phyloP scores from a whole-genome alignment of 2,888 invertebrate species.

The Tipula unca region DNA sequence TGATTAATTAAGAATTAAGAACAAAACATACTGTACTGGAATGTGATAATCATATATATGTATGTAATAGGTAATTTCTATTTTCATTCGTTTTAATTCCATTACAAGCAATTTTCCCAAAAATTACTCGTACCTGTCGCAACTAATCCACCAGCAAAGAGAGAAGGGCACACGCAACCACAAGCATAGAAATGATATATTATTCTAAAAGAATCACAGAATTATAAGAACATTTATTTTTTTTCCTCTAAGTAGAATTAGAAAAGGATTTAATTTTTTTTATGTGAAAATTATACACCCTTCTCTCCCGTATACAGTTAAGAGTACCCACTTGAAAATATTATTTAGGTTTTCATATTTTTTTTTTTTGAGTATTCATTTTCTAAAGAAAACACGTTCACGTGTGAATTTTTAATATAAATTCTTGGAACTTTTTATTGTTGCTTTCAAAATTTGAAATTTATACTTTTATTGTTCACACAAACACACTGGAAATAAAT shows the following conservation, averaged over 20 bases:
- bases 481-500: not conserved
- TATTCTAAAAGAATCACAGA: not conserved
- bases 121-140: not conserved
- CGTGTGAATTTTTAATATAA: slow-evolving; percentile 14
- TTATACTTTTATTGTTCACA: not conserved
- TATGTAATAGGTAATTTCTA: not conserved
- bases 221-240: not conserved
- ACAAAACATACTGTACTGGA: not conserved
- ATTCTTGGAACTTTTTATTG: not conserved
- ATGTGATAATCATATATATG: too few relatives aligned
- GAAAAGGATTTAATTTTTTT: not conserved
- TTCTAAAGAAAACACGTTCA: not conserved
- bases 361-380: not conserved
- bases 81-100: not conserved
- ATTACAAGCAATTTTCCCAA: not conserved
- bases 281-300: not conserved
- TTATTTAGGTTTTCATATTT: not conserved
- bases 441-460: not conserved
- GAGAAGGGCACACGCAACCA: not conserved
- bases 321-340: not conserved
- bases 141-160: not conserved
- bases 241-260: not conserved
- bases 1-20: not conserved
- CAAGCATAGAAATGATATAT: not conserved
- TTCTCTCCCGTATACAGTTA: not conserved